phyloP scores from a whole-genome alignment of 2,888 invertebrate genomes.

The Clusia tigrina region DNA sequence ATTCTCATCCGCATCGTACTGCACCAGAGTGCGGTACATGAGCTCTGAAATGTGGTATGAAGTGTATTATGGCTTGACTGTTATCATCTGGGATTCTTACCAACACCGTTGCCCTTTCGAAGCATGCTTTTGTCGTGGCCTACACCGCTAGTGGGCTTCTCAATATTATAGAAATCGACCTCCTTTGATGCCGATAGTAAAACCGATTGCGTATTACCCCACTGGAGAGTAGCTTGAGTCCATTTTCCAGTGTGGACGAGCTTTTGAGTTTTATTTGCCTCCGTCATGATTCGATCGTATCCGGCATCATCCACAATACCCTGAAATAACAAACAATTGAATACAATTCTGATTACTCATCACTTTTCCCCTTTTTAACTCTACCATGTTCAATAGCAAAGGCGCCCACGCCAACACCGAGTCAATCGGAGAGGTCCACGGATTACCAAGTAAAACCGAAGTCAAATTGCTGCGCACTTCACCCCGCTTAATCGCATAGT shows the following conservation, averaged over 20 bases:
- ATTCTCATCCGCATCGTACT: conserved; percentile 55
- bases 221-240: conserved; percentile 70
- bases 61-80: neutral
- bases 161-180: conserved; percentile 85
- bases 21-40: conserved; percentile 58
- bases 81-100: conserved; percentile 27
- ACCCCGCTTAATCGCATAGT: conserved; percentile 71
- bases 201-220: conserved; percentile 72
- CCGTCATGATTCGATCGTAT: conserved; percentile 68
- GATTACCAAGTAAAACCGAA: conserved; percentile 85
- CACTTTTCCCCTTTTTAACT: neutral
- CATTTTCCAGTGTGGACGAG: conserved; percentile 70
- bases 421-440: conserved; percentile 90
- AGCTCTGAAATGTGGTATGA: conserved; percentile 43
- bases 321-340: conserved; percentile 41
- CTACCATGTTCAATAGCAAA: conserved; percentile 75
- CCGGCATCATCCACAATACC: conserved; percentile 77
- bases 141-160: conserved; percentile 58
- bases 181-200: conserved; percentile 70
- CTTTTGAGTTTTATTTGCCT: conserved; percentile 68
- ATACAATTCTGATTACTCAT: neutral
- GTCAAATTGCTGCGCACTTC: conserved; percentile 74
- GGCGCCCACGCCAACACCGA: conserved; percentile 85
- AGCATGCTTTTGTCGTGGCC: conserved; percentile 33
- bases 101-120: conserved; percentile 28